Conservation (phyloP, 2,113 vertebrate species). For the Siniperca knerii region DNA sequence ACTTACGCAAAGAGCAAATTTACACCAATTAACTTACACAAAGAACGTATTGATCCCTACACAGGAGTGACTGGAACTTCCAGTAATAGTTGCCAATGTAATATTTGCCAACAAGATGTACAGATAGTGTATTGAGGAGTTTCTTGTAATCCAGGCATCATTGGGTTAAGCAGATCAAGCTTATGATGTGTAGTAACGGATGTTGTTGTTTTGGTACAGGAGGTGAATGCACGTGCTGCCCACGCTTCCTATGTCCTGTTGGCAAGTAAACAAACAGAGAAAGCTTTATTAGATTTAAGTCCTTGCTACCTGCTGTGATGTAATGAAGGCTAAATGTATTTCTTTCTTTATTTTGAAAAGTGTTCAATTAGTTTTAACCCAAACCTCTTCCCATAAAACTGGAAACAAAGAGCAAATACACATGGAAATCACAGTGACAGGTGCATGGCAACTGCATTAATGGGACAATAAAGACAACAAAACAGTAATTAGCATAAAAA, state of each 20-base stretch:
- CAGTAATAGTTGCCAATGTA: not conserved
- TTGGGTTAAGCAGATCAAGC: not conserved
- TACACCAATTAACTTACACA: not conserved
- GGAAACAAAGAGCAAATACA: not conserved
- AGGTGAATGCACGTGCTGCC: not conserved
- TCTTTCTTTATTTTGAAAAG: constrained; percentile 1
- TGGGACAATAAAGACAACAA: not conserved
- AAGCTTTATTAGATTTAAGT: constrained; percentile 10
- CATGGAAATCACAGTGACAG: not conserved
- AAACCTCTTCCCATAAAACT: not conserved
- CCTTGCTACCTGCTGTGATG: not conserved
- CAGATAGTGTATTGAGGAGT: constrained; percentile 17
- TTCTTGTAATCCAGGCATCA: constrained; percentile 40
- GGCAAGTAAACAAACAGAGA: constrained; percentile 38
- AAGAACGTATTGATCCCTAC: not conserved
- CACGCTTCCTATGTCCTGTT: not conserved
- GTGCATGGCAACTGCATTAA: not conserved
- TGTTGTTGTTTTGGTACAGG: constrained; percentile 44
- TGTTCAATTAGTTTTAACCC: not conserved
- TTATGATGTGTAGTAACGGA: constrained; percentile 12
- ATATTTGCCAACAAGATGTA: constrained; percentile 22
- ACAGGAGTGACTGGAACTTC: not conserved
- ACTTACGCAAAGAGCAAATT: constrained; percentile 10
- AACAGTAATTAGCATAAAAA: not conserved
- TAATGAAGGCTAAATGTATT: not conserved